phyloP scores from a whole-genome alignment of 2,113 vertebrate genomes.

The Alethe diademata region DNA sequence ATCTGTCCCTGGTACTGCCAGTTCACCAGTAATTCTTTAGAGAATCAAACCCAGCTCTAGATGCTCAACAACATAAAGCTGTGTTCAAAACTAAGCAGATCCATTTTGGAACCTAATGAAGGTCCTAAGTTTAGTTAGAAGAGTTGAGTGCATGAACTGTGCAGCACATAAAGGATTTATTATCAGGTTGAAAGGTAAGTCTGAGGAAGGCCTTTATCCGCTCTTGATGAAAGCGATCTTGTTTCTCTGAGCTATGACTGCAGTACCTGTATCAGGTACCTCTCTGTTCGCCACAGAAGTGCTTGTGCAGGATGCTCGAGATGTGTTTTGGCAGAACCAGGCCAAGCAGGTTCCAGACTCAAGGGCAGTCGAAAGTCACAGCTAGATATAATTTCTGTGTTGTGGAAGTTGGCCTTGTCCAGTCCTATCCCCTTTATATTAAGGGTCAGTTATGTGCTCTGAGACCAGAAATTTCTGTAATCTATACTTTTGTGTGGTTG shows the following conservation, averaged over 20 bases:
- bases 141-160: background rate
- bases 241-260: background rate
- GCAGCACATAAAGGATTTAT: background rate
- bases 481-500: background rate
- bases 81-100: background rate
- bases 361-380: background rate
- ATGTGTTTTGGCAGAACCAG: background rate
- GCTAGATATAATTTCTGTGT: background rate
- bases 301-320: background rate
- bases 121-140: background rate
- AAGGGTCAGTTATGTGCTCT: background rate
- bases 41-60: background rate
- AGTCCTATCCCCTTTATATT: background rate
- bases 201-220: background rate
- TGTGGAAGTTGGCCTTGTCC: background rate
- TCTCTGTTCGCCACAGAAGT: background rate
- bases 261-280: rapidly evolving
- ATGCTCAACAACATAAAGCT: background rate
- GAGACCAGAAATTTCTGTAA: background rate
- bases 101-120: background rate
- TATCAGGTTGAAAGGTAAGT: background rate
- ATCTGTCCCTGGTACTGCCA: background rate
- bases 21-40: background rate
- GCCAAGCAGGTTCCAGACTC: background rate
- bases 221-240: background rate